These are phyloP conservation scores for Acanthosepion esculentum DNA, from an alignment of 2,888 invertebrate genomes.

Conservation along the genomic window DNA sequence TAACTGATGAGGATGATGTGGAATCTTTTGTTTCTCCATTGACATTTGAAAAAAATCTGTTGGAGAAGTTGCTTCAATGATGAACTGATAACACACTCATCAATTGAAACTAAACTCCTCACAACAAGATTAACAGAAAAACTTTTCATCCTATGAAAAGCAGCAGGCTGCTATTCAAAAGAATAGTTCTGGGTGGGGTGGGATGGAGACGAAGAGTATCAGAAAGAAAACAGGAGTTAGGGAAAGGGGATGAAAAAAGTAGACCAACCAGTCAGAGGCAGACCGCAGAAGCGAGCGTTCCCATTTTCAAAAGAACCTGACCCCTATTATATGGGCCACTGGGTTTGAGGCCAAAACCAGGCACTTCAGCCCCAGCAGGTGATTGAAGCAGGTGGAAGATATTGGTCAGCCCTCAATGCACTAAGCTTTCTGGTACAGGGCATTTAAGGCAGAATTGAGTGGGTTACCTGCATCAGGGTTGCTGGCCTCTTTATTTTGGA, in stretches of 20 bases:
- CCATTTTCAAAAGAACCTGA: not conserved
- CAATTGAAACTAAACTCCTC: not conserved
- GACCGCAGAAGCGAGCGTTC: not conserved
- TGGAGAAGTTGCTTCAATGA: not conserved
- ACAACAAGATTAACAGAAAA: not conserved
- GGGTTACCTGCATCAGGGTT: conserved; percentile 44
- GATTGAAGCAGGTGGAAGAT: conserved; percentile 2
- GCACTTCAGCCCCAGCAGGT: not conserved
- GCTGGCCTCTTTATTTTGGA: conserved; percentile 76
- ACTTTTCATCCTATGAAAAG: not conserved
- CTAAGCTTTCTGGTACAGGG: not conserved
- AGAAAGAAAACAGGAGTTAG: not conserved
- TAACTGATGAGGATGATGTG: not conserved
- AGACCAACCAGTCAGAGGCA: not conserved
- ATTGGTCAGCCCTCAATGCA: not conserved
- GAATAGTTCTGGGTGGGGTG: not conserved
- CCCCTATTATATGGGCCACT: not conserved
- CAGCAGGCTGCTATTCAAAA: not conserved
- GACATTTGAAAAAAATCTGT: not conserved
- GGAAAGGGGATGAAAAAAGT: not conserved
- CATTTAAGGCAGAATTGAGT: not conserved
- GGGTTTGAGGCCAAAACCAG: not conserved
- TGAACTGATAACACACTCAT: not conserved
- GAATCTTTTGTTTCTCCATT: not conserved
- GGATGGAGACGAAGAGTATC: not conserved